phyloP scores from a whole-genome alignment of 1,140 invertebrate species.

The Saccostrea glomerata region DNA sequence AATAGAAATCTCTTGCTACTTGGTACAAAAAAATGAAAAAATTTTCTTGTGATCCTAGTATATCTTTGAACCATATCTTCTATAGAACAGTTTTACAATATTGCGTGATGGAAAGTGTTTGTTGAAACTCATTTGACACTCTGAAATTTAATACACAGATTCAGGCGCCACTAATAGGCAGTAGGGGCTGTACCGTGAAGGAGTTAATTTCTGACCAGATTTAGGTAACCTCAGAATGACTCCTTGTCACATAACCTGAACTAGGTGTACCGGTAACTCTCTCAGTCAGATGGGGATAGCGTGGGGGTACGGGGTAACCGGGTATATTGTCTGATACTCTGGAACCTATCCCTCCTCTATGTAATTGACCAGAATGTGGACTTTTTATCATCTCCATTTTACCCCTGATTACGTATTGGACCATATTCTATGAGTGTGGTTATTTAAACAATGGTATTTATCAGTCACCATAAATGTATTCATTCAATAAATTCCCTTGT shows the following conservation, averaged over 20 bases:
- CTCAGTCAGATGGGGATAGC: not conserved
- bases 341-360: not conserved
- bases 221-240: conserved; percentile 11
- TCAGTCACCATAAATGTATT: not conserved
- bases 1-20: not conserved
- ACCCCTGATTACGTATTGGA: not conserved
- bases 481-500: not conserved
- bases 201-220: conserved; percentile 27
- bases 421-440: not conserved
- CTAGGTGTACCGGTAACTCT: not conserved
- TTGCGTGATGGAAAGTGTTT: conserved; percentile 24
- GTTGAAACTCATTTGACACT: conserved; percentile 30
- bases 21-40: not conserved
- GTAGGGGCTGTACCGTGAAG: not conserved
- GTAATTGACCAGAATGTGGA: not conserved
- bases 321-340: not conserved
- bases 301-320: not conserved
- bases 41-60: not conserved
- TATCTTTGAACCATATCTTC: not conserved
- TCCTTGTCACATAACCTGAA: conserved; percentile 15
- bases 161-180: not conserved
- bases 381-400: not conserved
- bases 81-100: not conserved
- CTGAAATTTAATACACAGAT: conserved; percentile 13
- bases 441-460: not conserved